Evolutionary conservation across 2,797 vertebrate species (phyloP), one percentile per base, ranked within the genome.

Genomic region (Clarias laeviceps): DNA sequence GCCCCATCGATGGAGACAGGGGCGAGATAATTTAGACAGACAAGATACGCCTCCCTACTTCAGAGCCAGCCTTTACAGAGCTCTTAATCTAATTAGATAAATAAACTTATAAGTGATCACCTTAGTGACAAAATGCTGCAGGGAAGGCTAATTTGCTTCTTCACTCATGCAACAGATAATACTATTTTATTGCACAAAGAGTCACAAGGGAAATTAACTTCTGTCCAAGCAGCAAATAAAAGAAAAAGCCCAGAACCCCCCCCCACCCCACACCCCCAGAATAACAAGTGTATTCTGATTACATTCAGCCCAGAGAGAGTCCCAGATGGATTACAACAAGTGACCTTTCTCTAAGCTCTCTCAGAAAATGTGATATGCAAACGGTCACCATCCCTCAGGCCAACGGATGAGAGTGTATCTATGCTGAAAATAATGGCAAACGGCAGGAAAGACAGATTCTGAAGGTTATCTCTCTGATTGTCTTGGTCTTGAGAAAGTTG

Each of bases 191-290:
- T 96, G 96, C 95, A 94, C 92, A 96, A 96, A 94, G 93, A 95
- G 96, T 97, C 97, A 98, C 97, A 94, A 92, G 97, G 96, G 97
- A 99, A 99, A 99, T 98, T 97, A 98, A 99, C 94, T 97, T 95
- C 90, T 94, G 90, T 91, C 93, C 90, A 91, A 88, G 94, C 95
- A 96, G 96, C 96, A 97, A 96, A 97, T 97, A 95, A 97, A 86
- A 79, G 65, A 77, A 97, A 94, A 95, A 90, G 91, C 93, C 65
- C 91, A 66, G 61, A 91, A 93, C 92, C 2, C 50, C 45, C 45
- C 11, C 11, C 11, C 45, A 8, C 45, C 93, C 64, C 91, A 65
- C 57, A 91, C 93, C 92, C 92, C 94, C 91, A 92, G 94, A 97
- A 95, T 95, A 96, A 94, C 93, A 94, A 95, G 95, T 93, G 92